Percentiles rank a stretch among this genome's conserved stretches.
phyloP scores from a whole-genome alignment of 2,888 invertebrate genomes.

The Heliconius erato region DNA sequence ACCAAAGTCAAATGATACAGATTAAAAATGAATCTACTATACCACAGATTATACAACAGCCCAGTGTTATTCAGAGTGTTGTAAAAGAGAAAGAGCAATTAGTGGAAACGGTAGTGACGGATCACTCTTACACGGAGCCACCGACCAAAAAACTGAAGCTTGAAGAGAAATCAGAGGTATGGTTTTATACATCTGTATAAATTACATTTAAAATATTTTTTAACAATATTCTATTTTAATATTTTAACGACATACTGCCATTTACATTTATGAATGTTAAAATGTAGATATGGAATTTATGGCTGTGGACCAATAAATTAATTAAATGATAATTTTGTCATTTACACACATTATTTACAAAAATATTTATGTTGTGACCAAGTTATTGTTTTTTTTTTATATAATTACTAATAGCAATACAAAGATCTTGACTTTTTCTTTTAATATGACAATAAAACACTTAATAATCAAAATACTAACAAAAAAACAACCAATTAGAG shows the following conservation, averaged over 20 bases:
- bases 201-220: not conserved
- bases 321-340: too few species aligned
- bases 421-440: too few species aligned
- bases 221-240: not conserved
- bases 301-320: not conserved
- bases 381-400: too few species aligned
- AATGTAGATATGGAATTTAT: not conserved
- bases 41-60: slow-evolving; percentile 51
- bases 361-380: too few species aligned
- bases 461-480: not conserved
- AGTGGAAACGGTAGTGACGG: slow-evolving; percentile 66
- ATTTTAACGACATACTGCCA: not conserved
- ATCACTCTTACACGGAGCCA: slow-evolving; percentile 78
- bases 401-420: too few species aligned
- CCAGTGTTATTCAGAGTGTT: slow-evolving; percentile 51
- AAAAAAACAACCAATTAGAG: slow-evolving; percentile 53
- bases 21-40: slow-evolving; percentile 59
- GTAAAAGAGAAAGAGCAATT: slow-evolving; percentile 66
- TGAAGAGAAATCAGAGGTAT: slow-evolving; percentile 74
- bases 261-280: not conserved
- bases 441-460: too few species aligned
- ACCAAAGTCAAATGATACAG: slow-evolving; percentile 70
- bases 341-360: too few species aligned
- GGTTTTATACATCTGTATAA: not conserved
- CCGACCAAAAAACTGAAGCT: slow-evolving; percentile 73